Evolutionary conservation across 2,888 invertebrate genomes (phyloP).

Genomic region (Dryadula phaetusa): DNA sequence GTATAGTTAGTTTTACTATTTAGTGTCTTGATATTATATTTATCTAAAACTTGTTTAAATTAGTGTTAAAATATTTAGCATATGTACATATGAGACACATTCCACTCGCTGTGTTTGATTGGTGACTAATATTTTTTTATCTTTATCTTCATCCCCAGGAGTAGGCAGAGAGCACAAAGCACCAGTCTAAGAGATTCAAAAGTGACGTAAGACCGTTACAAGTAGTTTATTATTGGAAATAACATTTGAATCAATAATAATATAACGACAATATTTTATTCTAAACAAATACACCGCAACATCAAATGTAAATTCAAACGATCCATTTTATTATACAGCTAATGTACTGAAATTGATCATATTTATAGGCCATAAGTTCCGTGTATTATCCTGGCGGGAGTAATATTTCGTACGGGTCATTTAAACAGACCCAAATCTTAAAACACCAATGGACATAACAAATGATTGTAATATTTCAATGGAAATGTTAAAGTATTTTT

Average conservation of each 20-base stretch:
- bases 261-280: neutral
- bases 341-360: slow-evolving; percentile 45
- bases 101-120: no score
- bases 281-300: slow-evolving; percentile 1
- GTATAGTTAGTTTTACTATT: slow-evolving; percentile 5
- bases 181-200: no score
- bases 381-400: slow-evolving; percentile 38
- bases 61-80: no score
- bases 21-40: neutral
- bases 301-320: slow-evolving; percentile 31
- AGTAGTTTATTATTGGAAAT: neutral
- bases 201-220: neutral
- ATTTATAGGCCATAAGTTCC: slow-evolving; percentile 44
- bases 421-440: slow-evolving; percentile 32
- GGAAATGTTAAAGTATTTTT: neutral
- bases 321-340: slow-evolving; percentile 38
- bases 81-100: no score
- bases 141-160: no score
- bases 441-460: neutral
- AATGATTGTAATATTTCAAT: slow-evolving; percentile 13
- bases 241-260: neutral
- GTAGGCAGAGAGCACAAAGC: no score
- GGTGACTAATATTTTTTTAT: no score
- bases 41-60: neutral
- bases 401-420: slow-evolving; percentile 46